Evolutionary conservation across 2,797 vertebrate genomes (phyloP).

Genomic region (Eleutherodactylus coqui): DNA sequence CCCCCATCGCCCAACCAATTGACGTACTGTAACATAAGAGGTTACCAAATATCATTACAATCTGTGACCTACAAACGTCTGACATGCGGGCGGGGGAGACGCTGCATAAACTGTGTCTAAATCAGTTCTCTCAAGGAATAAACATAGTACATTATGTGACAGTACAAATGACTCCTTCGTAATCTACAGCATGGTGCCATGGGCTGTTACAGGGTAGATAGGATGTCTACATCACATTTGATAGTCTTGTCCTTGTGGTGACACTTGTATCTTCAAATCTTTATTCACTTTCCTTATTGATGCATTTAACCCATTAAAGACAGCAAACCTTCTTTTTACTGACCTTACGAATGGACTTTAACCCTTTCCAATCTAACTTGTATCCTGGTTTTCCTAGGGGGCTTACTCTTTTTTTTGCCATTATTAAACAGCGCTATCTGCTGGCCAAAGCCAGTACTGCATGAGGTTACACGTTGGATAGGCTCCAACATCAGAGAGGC

Average conservation of each 20-base stretch:
- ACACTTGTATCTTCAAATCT: too few relatives aligned
- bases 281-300: background rate
- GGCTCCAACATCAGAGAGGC: too few relatives aligned
- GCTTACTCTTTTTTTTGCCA: too few relatives aligned
- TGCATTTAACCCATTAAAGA: too few relatives aligned
- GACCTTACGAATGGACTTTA: too few relatives aligned
- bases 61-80: slow-evolving; percentile 41
- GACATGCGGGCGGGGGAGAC: background rate
- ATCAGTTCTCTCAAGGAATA: background rate
- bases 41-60: slow-evolving; percentile 30
- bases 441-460: too few relatives aligned
- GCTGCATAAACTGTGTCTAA: background rate
- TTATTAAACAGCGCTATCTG: too few relatives aligned
- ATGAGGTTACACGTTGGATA: too few relatives aligned
- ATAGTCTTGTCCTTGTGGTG: background rate
- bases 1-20: slow-evolving; percentile 20
- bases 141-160: slow-evolving; percentile 26
- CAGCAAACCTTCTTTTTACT: too few relatives aligned
- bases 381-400: too few relatives aligned
- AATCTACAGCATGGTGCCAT: slow-evolving; percentile 48
- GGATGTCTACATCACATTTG: slow-evolving; percentile 34
- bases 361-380: too few relatives aligned
- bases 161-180: slow-evolving; percentile 33
- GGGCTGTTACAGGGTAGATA: slow-evolving; percentile 33
- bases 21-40: slow-evolving; percentile 15